phyloP scores from a whole-genome alignment of 2,797 vertebrate genomes.

The Paramormyrops hopkinsi region DNA sequence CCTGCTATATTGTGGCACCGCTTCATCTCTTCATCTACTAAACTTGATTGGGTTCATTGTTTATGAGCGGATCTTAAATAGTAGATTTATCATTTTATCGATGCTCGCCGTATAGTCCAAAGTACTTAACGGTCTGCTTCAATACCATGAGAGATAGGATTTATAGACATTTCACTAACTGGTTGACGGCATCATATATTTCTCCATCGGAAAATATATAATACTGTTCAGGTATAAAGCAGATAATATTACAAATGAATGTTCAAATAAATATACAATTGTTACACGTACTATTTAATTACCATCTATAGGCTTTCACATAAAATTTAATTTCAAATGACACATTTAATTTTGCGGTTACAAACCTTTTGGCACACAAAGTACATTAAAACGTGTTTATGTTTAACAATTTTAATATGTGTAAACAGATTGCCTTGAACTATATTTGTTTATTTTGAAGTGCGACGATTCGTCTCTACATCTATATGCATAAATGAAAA shows the following conservation, averaged over 20 bases:
- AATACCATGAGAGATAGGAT: neutral
- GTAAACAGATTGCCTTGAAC: neutral
- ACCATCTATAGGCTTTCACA: neutral
- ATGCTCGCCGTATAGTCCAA: neutral
- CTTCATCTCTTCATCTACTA: constrained; percentile 16
- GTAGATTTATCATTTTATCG: constrained; percentile 4
- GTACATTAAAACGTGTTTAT: neutral
- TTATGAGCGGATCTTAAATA: constrained; percentile 11
- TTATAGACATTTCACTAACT: constrained; percentile 14
- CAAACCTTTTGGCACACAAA: neutral
- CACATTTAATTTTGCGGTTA: neutral
- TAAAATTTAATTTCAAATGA: neutral
- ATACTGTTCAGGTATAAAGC: neutral
- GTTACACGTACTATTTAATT: neutral
- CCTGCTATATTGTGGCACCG: neutral
- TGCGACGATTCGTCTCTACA: neutral
- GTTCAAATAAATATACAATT: neutral
- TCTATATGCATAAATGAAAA: neutral
- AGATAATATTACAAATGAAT: neutral
- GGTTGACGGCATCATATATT: neutral
- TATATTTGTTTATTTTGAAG: neutral
- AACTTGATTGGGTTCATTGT: constrained; percentile 25
- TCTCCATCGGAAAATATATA: neutral
- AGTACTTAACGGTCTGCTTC: constrained; percentile 6
- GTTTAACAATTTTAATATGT: neutral